Conservation (phyloP, 2,888 invertebrate genomes). For the Morpho deidamia region DNA sequence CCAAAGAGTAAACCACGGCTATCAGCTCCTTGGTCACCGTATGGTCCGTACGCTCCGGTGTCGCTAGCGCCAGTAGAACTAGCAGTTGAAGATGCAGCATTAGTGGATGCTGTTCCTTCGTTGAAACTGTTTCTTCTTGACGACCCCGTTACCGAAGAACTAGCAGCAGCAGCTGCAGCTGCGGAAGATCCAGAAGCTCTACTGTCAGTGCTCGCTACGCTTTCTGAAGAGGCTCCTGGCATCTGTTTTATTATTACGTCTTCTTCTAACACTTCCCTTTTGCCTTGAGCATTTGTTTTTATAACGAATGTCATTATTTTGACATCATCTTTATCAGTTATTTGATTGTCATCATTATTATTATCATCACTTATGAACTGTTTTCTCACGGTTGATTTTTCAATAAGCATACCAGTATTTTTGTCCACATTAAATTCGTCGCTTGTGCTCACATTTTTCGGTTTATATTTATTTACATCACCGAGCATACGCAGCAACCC, state of each 20-base stretch:
- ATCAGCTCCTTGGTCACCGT: too few species aligned
- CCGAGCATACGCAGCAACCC: constrained; percentile 21
- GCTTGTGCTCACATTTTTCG: constrained; percentile 31
- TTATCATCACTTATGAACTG: constrained; percentile 23
- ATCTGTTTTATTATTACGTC: constrained; percentile 41
- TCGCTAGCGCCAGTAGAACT: constrained; percentile 11
- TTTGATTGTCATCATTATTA: constrained; percentile 29
- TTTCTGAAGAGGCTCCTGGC: background rate
- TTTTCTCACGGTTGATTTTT: constrained; percentile 31
- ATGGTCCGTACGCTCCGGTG: too few species aligned
- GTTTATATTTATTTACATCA: constrained; percentile 22
- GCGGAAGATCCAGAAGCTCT: background rate
- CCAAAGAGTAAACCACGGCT: too few species aligned
- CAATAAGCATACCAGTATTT: constrained; percentile 32
- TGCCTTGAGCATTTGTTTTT: constrained; percentile 38
- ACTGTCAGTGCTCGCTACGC: background rate
- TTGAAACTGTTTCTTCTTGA: background rate
- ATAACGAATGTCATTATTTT: constrained; percentile 34
- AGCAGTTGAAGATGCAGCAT: constrained; percentile 11
- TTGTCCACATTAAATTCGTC: constrained; percentile 31
- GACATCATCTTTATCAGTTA: constrained; percentile 16
- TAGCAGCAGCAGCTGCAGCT: background rate
- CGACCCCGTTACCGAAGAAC: background rate
- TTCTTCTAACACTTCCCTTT: constrained; percentile 44
- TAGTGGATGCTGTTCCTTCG: background rate